Conservation (phyloP, 2,113 vertebrate genomes). For the Zapus hudsonius region DNA sequence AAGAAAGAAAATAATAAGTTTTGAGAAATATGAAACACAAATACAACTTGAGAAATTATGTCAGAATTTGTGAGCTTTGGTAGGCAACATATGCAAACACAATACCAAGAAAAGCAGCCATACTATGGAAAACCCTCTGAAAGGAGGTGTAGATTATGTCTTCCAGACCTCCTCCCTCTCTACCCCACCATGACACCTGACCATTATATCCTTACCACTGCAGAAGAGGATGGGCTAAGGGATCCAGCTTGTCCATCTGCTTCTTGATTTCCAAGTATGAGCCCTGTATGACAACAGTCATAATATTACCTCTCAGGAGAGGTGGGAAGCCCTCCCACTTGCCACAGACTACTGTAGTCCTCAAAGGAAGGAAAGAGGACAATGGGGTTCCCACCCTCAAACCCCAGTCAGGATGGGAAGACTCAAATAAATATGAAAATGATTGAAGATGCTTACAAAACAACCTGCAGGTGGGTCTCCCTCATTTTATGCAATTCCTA, state of each 20-base stretch:
- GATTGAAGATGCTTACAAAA: constrained; percentile 71
- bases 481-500: constrained; percentile 75
- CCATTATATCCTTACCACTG: constrained; percentile 89
- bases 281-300: constrained; percentile 86
- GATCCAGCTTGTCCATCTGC: constrained; percentile 99
- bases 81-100: background rate
- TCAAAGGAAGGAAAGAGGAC: rapidly evolving
- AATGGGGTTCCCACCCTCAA: background rate
- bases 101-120: constrained; percentile 4
- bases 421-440: constrained; percentile 71
- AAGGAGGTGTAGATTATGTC: background rate
- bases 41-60: background rate
- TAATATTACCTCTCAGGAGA: constrained; percentile 48
- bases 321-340: background rate
- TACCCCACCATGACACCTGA: background rate
- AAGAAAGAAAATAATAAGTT: background rate
- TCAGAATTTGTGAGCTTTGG: background rate
- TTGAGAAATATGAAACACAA: constrained; percentile 1
- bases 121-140: background rate
- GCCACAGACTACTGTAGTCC: background rate
- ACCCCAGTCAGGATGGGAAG: constrained; percentile 11
- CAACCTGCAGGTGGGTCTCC: constrained; percentile 70
- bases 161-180: background rate
- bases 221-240: constrained; percentile 95
- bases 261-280: constrained; percentile 99